These are phyloP conservation scores for Enteromius fasciolatus DNA, from an alignment of 2,797 vertebrate genomes.

Conservation along the genomic window DNA sequence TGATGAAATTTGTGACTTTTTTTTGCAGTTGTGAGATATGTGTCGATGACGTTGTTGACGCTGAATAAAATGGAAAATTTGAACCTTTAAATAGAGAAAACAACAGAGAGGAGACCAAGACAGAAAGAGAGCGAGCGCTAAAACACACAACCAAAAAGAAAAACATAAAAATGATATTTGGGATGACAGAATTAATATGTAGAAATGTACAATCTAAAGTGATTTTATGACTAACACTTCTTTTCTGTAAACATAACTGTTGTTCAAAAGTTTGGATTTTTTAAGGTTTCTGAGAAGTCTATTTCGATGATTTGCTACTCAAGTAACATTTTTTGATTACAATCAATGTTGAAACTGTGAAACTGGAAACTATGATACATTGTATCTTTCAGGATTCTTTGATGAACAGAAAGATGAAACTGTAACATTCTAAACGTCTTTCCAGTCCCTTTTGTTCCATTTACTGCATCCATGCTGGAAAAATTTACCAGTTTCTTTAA, in stretches of 20 bases:
- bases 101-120: not conserved
- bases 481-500: not conserved
- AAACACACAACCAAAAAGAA: not conserved
- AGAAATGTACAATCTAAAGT: not conserved
- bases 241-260: not conserved
- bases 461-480: not conserved
- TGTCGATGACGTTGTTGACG: not conserved
- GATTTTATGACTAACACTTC: not conserved
- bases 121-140: not conserved
- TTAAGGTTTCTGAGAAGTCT: not conserved
- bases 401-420: not conserved
- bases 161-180: not conserved
- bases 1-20: conserved; percentile 19
- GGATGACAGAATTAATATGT: not conserved
- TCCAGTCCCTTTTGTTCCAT: not conserved
- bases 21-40: not conserved
- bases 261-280: not conserved
- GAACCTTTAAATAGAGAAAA: not conserved
- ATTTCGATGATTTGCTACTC: not conserved
- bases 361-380: not conserved
- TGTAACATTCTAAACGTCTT: not conserved
- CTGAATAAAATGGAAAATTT: not conserved
- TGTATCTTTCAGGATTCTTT: not conserved
- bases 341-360: too few species aligned
- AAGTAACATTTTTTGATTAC: not conserved